Percentiles rank a stretch among this genome's conserved stretches.
These are phyloP conservation scores for Venustaconcha ellipsiformis DNA, from an alignment of 1,140 invertebrate species.

Conservation along the genomic window DNA sequence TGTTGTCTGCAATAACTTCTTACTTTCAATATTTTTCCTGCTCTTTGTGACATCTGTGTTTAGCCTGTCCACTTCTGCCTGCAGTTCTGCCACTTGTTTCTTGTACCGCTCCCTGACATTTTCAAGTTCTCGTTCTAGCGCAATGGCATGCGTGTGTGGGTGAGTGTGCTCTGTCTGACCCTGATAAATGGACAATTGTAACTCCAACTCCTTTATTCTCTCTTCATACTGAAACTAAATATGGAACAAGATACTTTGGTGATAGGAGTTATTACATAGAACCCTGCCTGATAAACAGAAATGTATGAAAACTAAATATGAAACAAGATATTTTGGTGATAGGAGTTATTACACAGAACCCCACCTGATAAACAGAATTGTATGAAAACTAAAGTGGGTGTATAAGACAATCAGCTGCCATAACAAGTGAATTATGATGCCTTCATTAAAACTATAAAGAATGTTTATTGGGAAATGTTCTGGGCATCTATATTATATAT, in stretches of 20 bases:
- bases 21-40: conserved; percentile 29
- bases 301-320: conserved; percentile 37
- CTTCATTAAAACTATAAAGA: too few relatives aligned
- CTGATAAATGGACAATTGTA: conserved; percentile 53
- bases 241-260: not conserved
- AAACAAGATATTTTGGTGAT: not conserved
- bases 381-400: not conserved
- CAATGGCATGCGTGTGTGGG: conserved; percentile 55
- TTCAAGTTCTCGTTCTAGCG: conserved; percentile 64
- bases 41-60: conserved; percentile 51
- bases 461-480: too few relatives aligned
- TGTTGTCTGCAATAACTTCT: too few relatives aligned
- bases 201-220: conserved; percentile 61
- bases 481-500: too few relatives aligned
- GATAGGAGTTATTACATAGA: not conserved
- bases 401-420: not conserved
- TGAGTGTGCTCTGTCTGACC: conserved; percentile 48
- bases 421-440: not conserved
- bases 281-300: not conserved
- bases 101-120: conserved; percentile 57
- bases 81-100: conserved; percentile 54
- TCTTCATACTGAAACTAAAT: conserved; percentile 65
- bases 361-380: not conserved
- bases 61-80: conserved; percentile 49
- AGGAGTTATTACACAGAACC: not conserved